phyloP scores from a whole-genome alignment of 2,888 invertebrate genomes.

The Mythimna albipuncta region DNA sequence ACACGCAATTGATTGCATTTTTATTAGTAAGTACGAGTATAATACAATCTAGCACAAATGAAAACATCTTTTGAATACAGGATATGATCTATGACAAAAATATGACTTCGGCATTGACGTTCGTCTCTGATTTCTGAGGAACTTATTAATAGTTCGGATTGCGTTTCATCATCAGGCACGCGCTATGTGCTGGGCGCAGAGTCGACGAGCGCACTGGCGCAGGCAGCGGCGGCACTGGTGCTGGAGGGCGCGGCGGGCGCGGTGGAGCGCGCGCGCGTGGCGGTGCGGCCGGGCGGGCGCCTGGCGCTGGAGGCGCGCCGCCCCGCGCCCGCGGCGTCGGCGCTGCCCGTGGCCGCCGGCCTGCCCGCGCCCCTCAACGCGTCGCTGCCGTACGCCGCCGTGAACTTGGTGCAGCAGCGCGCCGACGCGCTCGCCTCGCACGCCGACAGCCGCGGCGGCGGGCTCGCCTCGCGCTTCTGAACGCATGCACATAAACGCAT shows the following conservation, averaged over 20 bases:
- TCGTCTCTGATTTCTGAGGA: neutral
- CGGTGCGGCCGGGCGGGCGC: constrained; percentile 60
- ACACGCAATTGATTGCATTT: too few relatives aligned
- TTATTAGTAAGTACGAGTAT: too few relatives aligned
- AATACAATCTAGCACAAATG: too few relatives aligned
- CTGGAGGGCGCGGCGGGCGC: constrained; percentile 59
- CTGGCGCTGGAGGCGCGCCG: constrained; percentile 59
- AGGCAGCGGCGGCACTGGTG: constrained; percentile 65
- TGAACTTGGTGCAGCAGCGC: constrained; percentile 92
- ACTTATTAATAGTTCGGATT: neutral
- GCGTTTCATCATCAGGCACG: constrained; percentile 69
- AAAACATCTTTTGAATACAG: too few relatives aligned
- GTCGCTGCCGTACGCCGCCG: constrained; percentile 89
- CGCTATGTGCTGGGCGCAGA: constrained; percentile 84
- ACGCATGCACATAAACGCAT: constrained; percentile 61
- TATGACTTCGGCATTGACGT: too few relatives aligned
- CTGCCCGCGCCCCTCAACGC: constrained; percentile 50
- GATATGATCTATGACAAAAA: too few relatives aligned
- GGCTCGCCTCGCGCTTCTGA: constrained; percentile 92
- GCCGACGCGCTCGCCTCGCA: constrained; percentile 92
- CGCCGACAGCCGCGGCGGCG: constrained; percentile 94
- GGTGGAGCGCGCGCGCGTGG: constrained; percentile 71
- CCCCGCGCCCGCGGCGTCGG: constrained; percentile 35
- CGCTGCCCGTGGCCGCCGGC: constrained; percentile 55
- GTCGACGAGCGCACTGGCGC: constrained; percentile 71